Percentiles rank a stretch among this genome's conserved stretches.
Evolutionary conservation across 2,888 invertebrate species (phyloP).

Genomic region (Hipparchia semele): DNA sequence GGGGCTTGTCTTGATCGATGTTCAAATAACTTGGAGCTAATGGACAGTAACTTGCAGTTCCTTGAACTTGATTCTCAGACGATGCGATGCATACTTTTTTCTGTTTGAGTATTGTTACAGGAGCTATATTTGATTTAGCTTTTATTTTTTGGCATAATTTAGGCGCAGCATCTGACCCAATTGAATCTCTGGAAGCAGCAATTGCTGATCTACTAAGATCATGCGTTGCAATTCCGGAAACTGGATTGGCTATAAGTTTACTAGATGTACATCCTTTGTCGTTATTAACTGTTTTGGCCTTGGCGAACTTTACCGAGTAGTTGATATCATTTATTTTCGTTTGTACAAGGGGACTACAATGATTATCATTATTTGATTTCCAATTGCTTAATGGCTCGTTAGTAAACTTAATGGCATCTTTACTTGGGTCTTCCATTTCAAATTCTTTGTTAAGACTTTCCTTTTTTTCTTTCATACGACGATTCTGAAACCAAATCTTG

Average conservation of each 20-base stretch:
- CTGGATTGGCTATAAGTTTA: neutral
- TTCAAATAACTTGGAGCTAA: neutral
- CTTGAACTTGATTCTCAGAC: neutral
- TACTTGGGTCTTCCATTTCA: slow-evolving; percentile 41
- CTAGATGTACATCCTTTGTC: neutral
- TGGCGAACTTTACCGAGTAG: slow-evolving; percentile 22
- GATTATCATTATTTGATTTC: slow-evolving; percentile 51
- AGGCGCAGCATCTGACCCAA: neutral
- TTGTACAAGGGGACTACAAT: slow-evolving; percentile 29
- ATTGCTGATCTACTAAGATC: neutral
- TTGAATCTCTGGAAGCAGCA: neutral
- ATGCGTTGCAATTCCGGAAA: neutral
- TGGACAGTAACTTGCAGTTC: neutral
- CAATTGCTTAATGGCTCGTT: slow-evolving; percentile 54
- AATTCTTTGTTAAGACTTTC: slow-evolving; percentile 58
- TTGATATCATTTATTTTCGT: slow-evolving; percentile 47
- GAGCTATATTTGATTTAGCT: neutral
- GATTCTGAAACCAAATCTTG: slow-evolving; percentile 94
- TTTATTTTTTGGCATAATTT: slow-evolving; percentile 2
- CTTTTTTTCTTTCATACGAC: slow-evolving; percentile 89
- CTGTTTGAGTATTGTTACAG: neutral
- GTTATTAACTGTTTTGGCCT: neutral
- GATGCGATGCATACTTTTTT: neutral
- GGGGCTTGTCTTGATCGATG: slow-evolving; percentile 38
- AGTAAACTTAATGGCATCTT: slow-evolving; percentile 42